Conservation (phyloP, 2,888 invertebrate genomes). For the Erebia aethiops region DNA sequence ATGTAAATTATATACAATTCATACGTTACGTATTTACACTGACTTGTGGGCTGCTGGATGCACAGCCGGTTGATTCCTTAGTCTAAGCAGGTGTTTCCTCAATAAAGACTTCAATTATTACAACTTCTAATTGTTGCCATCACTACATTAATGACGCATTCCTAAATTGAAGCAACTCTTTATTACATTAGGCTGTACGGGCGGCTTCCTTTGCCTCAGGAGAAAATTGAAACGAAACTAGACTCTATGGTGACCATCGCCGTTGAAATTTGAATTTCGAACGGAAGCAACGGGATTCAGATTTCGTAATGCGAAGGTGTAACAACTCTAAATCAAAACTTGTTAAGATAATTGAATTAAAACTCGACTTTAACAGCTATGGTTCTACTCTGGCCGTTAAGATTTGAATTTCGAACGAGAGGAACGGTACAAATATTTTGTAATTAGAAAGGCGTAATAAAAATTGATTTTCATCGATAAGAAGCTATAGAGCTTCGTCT, state of each 20-base stretch:
- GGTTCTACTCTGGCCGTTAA: neutral
- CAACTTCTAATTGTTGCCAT: neutral
- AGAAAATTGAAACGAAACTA: constrained; percentile 5
- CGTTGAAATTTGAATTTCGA: constrained; percentile 46
- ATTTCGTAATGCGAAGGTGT: constrained; percentile 36
- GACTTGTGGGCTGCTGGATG: too few relatives aligned
- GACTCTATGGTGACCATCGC: constrained; percentile 29
- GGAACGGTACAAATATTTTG: neutral
- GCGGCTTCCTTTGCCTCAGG: neutral
- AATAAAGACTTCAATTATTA: constrained; percentile 10
- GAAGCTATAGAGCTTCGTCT: neutral
- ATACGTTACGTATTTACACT: too few relatives aligned
- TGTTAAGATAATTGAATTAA: neutral
- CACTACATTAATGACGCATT: constrained; percentile 2
- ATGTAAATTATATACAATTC: too few relatives aligned
- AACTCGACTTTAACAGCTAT: neutral
- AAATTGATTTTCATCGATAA: neutral
- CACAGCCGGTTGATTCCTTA: too few relatives aligned
- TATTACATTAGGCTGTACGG: neutral
- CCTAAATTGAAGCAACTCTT: constrained; percentile 7
- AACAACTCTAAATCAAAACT: neutral
- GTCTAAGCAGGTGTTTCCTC: neutral
- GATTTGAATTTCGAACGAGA: neutral
- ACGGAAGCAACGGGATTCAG: constrained; percentile 37
- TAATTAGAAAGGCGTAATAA: neutral